Conservation (phyloP, 2,113 vertebrate genomes). For the Ploceus nigricollis region DNA sequence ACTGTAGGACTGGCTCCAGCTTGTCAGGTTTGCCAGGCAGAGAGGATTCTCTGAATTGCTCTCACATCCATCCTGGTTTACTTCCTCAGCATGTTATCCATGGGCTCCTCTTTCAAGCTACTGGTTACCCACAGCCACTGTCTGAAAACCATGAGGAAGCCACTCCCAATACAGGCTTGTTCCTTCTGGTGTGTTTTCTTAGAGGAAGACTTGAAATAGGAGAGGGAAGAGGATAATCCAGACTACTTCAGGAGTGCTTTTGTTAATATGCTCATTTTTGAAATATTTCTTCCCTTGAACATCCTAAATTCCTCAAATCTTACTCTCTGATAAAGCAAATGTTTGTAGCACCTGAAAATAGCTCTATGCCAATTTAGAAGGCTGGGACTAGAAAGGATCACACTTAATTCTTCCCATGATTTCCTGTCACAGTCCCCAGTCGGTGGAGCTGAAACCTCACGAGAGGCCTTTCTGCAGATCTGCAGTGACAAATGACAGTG, state of each 20-base stretch:
- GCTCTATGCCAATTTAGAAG: background rate
- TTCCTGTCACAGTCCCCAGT: background rate
- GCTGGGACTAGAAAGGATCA: background rate
- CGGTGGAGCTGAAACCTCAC: background rate
- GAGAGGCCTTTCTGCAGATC: background rate
- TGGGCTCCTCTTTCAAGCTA: background rate
- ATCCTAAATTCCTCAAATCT: background rate
- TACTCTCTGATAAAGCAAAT: background rate
- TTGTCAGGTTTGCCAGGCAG: background rate
- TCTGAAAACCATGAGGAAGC: background rate
- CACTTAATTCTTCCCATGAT: background rate
- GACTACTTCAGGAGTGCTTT: background rate
- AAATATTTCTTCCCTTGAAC: background rate
- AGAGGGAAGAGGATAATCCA: background rate
- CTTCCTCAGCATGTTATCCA: background rate
- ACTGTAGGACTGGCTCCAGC: background rate
- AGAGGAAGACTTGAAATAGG: background rate
- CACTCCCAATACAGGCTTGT: background rate
- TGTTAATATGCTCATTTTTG: background rate
- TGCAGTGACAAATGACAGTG: background rate
- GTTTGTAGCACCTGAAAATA: background rate
- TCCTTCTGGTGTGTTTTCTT: background rate
- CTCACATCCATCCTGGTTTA: background rate
- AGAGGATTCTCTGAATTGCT: background rate
- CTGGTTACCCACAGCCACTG: background rate